Evolutionary conservation across 2,113 vertebrate genomes (phyloP).

Genomic region (Thermophis baileyi): DNA sequence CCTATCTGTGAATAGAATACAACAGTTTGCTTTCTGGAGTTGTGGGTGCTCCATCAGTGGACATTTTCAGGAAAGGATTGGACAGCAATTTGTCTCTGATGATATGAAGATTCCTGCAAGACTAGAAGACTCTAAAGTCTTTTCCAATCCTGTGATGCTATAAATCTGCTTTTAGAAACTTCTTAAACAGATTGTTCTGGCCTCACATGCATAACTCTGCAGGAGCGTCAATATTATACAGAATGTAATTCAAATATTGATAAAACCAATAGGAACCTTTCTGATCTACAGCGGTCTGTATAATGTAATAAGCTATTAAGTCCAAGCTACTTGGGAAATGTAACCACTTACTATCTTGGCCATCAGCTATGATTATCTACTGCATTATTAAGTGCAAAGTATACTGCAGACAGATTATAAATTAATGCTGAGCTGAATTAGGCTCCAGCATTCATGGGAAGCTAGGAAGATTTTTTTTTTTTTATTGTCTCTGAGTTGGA

Average conservation of each 20-base stretch:
- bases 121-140: background rate
- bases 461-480: background rate
- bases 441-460: background rate
- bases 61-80: background rate
- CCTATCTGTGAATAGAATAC: background rate
- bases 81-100: background rate
- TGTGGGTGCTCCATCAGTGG: background rate
- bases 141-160: background rate
- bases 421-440: background rate
- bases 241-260: conserved; percentile 49
- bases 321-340: conserved; percentile 35
- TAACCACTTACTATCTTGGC: conserved; percentile 25
- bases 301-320: conserved; percentile 28
- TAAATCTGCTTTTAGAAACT: background rate
- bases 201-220: conserved; percentile 9
- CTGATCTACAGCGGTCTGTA: conserved; percentile 9
- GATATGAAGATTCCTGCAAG: background rate
- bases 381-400: conserved; percentile 14
- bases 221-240: conserved; percentile 39
- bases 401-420: conserved; percentile 4
- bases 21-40: background rate
- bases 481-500: background rate
- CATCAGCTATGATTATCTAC: conserved; percentile 13
- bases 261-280: conserved; percentile 35
- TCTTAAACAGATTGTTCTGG: conserved; percentile 12